A percentile compares a stretch with the other conserved stretches of the same genome.
Conservation (phyloP, 92 coral and sea anemone genomes). For the Epizoanthus illoricatus region DNA sequence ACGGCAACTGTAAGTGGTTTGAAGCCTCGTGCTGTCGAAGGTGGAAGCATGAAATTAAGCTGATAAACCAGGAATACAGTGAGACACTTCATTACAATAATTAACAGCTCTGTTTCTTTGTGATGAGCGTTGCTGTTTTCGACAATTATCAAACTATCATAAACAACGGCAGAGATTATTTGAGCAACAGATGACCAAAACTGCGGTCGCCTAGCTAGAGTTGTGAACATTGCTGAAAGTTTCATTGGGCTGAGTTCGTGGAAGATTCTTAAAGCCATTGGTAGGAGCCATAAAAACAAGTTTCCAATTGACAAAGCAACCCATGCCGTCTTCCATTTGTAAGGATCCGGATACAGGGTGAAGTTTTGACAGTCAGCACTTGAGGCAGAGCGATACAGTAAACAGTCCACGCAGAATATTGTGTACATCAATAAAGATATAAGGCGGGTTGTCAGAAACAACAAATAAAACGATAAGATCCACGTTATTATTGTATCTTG, state of each 20-base stretch:
- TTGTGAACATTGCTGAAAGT: neutral
- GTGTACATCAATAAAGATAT: constrained; percentile 31
- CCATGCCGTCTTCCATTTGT: constrained; percentile 23
- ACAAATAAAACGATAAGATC: constrained; percentile 3
- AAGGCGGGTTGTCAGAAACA: constrained; percentile 17
- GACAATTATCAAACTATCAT: constrained; percentile 22
- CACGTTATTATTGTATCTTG: neutral
- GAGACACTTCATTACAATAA: constrained; percentile 28
- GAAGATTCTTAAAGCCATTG: neutral
- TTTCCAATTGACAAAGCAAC: constrained; percentile 1
- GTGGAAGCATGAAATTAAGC: constrained; percentile 31
- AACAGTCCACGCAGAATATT: constrained; percentile 22
- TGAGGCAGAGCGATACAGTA: constrained; percentile 6
- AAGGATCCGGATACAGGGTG: constrained; percentile 12
- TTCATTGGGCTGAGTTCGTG: neutral
- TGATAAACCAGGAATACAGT: constrained; percentile 23
- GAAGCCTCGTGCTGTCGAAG: neutral
- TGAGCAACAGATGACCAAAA: constrained; percentile 37
- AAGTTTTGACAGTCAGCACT: constrained; percentile 33
- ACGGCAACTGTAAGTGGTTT: neutral
- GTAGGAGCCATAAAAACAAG: neutral
- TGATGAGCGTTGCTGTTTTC: constrained; percentile 16
- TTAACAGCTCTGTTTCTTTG: constrained; percentile 2
- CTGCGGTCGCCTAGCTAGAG: constrained; percentile 15
- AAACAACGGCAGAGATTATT: constrained; percentile 6